Evolutionary conservation across 2,888 invertebrate species (phyloP), one percentile per base, ranked within the genome.

Genomic region (Orthosia incerta): DNA sequence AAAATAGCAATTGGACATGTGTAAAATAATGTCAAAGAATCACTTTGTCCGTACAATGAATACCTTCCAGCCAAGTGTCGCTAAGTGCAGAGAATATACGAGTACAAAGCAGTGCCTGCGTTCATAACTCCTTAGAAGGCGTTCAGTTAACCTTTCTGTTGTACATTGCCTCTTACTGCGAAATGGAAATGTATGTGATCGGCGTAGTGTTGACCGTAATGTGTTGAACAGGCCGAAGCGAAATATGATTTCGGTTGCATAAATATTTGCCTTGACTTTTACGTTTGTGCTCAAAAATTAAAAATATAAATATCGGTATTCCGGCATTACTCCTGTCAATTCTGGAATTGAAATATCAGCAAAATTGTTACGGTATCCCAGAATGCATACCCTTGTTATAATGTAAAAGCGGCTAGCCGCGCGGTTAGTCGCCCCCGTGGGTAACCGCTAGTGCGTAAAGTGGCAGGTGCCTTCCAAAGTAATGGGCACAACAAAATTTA

Each of bases 51-150:
- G 31, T 20, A 26, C 62, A 61, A 56, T 56, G 51, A 31, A n/a
- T 53, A 60, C 59, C 51, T 46, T 13, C 39, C 20, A 55, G 13
- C 16, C 16, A 48, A 75, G 26, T 50, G 48, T 26, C 26, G 60
- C 2, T 26, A 61, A 66, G 18, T 63, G 18, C 53, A 4, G 64
- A 11, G 59, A 45, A 82, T 62, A 66, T 63, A 63, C 66, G 63
- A 60, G 51, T 64, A 68, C 63, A 66, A 59, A 48, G 20, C 46
- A 31, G 18, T 65, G 68, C 62, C 59, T 23, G 46, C 45, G 60
- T 83, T 67, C 57, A 50, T 79, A 64, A 67, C 63, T 48, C 83
- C 83, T 64, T 79, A 73, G 61, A 83, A 83, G 80, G 80, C 67
- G 79, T 61, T 50, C 57, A 72, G 72, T 65, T 61, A 64, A 53